Percentiles rank a stretch among this genome's conserved stretches.
Evolutionary conservation across 2,113 vertebrate genomes (phyloP).

Genomic region (Tychaedon coryphoeus): DNA sequence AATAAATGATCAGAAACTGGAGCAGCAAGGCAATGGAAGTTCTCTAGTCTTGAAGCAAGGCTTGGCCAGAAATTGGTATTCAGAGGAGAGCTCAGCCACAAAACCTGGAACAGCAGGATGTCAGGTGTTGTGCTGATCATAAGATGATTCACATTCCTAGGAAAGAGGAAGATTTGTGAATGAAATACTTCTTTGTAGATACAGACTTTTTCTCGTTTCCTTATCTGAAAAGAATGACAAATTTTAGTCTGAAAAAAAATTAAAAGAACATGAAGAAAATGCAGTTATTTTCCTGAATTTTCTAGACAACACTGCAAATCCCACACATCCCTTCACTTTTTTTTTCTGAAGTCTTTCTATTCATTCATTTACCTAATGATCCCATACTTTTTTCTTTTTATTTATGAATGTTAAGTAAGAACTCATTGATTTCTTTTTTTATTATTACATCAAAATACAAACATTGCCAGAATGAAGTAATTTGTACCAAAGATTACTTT

Average conservation of each 20-base stretch:
- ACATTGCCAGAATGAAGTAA: not conserved
- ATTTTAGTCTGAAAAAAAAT: not conserved
- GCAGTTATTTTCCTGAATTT: not conserved
- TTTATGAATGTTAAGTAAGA: not conserved
- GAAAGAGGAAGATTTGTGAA: not conserved
- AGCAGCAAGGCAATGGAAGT: not conserved
- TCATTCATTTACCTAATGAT: not conserved
- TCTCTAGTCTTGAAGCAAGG: not conserved
- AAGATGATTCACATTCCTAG: not conserved
- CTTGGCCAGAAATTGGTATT: not conserved
- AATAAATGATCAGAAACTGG: not conserved
- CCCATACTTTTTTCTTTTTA: not conserved
- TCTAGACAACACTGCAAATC: not conserved
- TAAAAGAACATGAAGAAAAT: not conserved
- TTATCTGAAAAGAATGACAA: not conserved
- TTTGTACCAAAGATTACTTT: not conserved
- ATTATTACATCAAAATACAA: not conserved
- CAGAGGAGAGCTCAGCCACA: not conserved
- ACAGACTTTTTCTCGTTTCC: not conserved
- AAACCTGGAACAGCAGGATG: not conserved
- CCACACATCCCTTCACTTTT: not conserved
- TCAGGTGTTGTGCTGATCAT: not conserved
- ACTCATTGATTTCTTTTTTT: not conserved
- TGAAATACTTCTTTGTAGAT: not conserved
- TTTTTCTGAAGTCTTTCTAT: not conserved